Evolutionary conservation across 2,888 invertebrate species (phyloP), one percentile per base, ranked within the genome.

Genomic region (Aleiodes alternator): DNA sequence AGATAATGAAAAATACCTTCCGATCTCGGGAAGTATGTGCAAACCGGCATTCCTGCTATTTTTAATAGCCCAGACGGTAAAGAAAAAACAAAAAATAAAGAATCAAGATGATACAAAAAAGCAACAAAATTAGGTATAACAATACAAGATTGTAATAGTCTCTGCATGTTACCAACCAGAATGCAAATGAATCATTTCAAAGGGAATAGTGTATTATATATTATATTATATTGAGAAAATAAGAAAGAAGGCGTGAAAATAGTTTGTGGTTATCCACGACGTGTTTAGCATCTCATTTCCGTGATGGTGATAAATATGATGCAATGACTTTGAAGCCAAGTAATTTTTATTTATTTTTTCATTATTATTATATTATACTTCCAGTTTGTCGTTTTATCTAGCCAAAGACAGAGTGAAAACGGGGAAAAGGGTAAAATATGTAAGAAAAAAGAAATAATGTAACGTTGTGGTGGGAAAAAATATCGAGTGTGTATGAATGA

Each of bases 231-330:
- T n/a, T n/a, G 64, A 12, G 43, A 48, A 59, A 38, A 55, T 50
- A 69, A 69, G 51, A 76, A 76, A 72, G 66, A 61, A 76, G 70
- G 55, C 71, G 72, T 73, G 38, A 61, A 64, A 74, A 78, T 74
- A 74, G 78, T 80, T 81, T 80, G 79, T 80, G 83, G 82, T 84
- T 84, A 81, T 84, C 80, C 80, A 23, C 73, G 79, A 80, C 77
- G 80, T 64, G 16, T 81, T 79, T 78, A 75, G 73, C 71, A 76
- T 76, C 34, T 34, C 74, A 75, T 76, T 78, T 79, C 77, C 70
- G 77, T 61, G 43, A 73, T 70, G 69, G 55, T 66, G 72, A 72
- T 73, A 64, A 72, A 79, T 75, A 23, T 23, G 23, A 23, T 23
- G 69, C 71, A 73, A 11, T 16, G 0, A 9, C 23, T 16, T 38